These are phyloP conservation scores for Chelonia mydas DNA, from an alignment of 2,797 vertebrate species.

Conservation along the genomic window DNA sequence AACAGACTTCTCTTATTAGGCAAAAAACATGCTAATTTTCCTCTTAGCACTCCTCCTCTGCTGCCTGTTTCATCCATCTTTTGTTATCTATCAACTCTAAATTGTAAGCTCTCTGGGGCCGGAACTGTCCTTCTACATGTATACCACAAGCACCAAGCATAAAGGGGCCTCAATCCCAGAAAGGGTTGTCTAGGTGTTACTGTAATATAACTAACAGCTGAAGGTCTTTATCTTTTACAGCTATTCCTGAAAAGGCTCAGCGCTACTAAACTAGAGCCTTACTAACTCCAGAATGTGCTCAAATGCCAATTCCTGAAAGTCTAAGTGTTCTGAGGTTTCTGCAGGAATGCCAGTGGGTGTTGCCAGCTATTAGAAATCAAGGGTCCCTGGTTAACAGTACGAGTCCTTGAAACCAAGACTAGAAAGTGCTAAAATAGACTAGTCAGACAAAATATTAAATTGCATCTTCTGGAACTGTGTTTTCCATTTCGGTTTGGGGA, in stretches of 20 bases:
- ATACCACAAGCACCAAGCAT: neutral
- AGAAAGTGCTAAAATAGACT: neutral
- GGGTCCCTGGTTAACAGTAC: neutral
- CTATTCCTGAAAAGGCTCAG: rapidly evolving
- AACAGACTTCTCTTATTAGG: neutral
- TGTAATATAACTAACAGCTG: rapidly evolving
- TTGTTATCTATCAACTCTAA: neutral
- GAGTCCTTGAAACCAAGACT: neutral
- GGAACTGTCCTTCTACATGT: neutral
- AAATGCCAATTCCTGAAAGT: neutral
- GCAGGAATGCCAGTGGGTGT: neutral
- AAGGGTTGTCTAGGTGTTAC: neutral
- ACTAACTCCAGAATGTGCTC: neutral
- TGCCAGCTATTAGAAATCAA: neutral
- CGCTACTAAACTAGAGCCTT: too few species aligned
- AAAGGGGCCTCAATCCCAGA: neutral
- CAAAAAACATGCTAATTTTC: neutral
- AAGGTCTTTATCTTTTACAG: neutral
- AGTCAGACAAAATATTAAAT: too few species aligned
- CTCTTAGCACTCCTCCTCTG: neutral
- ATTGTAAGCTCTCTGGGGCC: rapidly evolving
- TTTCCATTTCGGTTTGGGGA: neutral
- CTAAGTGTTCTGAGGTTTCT: too few species aligned
- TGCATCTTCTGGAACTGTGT: neutral
- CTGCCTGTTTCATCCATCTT: neutral